Evolutionary conservation across 2,888 invertebrate species (phyloP), one percentile per base, ranked within the genome.

Genomic region (Caenorhabditis sp.): DNA sequence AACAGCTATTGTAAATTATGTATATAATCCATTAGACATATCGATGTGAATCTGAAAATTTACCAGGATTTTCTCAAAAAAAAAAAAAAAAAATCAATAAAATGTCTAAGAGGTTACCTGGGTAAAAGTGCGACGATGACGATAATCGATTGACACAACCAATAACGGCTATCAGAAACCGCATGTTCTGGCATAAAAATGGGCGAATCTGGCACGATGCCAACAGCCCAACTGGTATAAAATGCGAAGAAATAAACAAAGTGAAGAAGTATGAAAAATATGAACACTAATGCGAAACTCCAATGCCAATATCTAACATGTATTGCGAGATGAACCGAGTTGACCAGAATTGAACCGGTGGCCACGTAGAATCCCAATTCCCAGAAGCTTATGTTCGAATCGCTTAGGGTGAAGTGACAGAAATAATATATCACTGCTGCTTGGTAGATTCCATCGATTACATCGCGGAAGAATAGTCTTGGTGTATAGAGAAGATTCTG

Each of bases 391-490:
- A 93, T 92, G 81, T 66, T 65, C 0, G 80, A 63, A 1, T 66
- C 70, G 8, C 20, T 10, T 17, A 77, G 70, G 1, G 91, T 72
- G 86, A 90, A 91, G 88, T 92, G 91, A 68, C 93, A 92, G 75
- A 93, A 90, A 91, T 94, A 96, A 91, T 94, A 97, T 81, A 97
- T 92, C 57, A 93, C 92, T 53, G 94, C 91, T 89, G 95, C 95
- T 90, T 97, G 94, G 91, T 94, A 97, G 20, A 96, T 88, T 57
- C 94, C 92, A 90, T 97, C 97, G 52, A 92, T 89, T 87, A 95
- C 93, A 76, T 94, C 93, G 50, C 93, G 88, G 94, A 95, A 94
- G 90, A 94, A 97, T 31, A 94, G 91, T 54, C 62, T 66, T 43
- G 43, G 53, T 1, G 67, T 78, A 73, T 81, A 84, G 31, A 80